Evolutionary conservation across 1,140 invertebrate genomes (phyloP).

Genomic region (Nymphalis io): DNA sequence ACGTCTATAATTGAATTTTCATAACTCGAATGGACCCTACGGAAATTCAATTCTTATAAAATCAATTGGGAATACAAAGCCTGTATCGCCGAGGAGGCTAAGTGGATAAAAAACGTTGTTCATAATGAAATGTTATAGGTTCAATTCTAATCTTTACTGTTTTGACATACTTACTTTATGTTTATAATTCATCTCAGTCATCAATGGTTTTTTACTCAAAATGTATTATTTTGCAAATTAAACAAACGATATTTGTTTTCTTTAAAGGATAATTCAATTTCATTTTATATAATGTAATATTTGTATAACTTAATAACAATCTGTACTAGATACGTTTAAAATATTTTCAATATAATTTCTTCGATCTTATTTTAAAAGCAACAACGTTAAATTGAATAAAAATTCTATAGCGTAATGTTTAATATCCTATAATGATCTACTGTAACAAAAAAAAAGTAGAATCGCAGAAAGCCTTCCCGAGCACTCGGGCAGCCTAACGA

Average conservation of each 20-base stretch:
- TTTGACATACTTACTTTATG: too few relatives aligned
- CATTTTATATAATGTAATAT: too few relatives aligned
- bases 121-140: too few relatives aligned
- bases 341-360: not conserved
- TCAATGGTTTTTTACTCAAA: too few relatives aligned
- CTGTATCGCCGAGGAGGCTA: too few relatives aligned
- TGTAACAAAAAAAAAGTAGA: constrained; percentile 3
- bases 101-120: not conserved
- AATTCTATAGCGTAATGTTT: constrained; percentile 1
- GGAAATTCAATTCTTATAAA: not conserved
- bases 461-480: constrained; percentile 8
- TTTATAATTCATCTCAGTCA: too few relatives aligned
- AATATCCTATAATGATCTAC: constrained; percentile 13
- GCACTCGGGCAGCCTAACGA: constrained; percentile 11
- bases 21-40: not conserved
- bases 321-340: too few relatives aligned
- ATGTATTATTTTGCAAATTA: too few relatives aligned
- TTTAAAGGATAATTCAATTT: too few relatives aligned
- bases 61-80: not conserved
- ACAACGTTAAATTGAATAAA: not conserved
- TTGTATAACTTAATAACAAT: too few relatives aligned
- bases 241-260: too few relatives aligned
- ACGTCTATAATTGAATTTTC: constrained; percentile 2
- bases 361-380: not conserved
- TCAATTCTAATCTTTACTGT: too few relatives aligned